Evolutionary conservation across 1,140 invertebrate genomes (phyloP), one percentile per base, ranked within the genome.

Genomic region (Zaprionus nigranus): DNA sequence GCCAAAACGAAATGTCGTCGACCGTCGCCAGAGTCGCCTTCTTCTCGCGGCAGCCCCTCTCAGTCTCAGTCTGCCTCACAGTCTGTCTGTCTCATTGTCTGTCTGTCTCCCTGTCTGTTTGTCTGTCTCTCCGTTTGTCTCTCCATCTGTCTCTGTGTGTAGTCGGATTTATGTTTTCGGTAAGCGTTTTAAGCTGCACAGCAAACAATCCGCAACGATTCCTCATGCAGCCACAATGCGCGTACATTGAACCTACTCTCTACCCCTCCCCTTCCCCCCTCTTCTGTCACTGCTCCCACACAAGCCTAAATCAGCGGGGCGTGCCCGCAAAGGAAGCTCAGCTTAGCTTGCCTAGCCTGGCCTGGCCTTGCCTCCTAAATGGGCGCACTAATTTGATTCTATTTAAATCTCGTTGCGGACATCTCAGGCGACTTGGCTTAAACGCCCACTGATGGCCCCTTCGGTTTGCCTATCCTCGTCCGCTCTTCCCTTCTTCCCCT

Each of bases 381-480:
- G 78, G 70, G 56, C 59, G 77, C 71, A 88, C 85, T 91, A 91
- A 91, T 91, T 91, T 91, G 90, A 90, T 91, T 91, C 85, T 88
- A 90, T 86, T 82, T 86, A 90, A 90, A 91, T 90, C 85, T 86
- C 90, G 79, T 86, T 91, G 82, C 71, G 85, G 85, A 79, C 78
- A 91, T 91, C 79, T 91, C 82, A 81, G 70, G 78, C 84, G 71
- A 88, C 68, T 83, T 79, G 85, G 86, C 81, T 79, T 90, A 90
- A 88, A 90, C 82, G 85, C 78, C 81, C 81, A 85, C 74, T 79
- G 78, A 76, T 76, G 75, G 75, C 81, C 54, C 40, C 63, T 74
- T 67, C 53, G 62, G 66, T 71, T 62, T 74, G 65, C 59, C 15
- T 65, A 30, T 30, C 34, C 43, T 28, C 22, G 30, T 46, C 57